Evolutionary conservation across 2,888 invertebrate genomes (phyloP).

Genomic region (Drosophila conformis): DNA sequence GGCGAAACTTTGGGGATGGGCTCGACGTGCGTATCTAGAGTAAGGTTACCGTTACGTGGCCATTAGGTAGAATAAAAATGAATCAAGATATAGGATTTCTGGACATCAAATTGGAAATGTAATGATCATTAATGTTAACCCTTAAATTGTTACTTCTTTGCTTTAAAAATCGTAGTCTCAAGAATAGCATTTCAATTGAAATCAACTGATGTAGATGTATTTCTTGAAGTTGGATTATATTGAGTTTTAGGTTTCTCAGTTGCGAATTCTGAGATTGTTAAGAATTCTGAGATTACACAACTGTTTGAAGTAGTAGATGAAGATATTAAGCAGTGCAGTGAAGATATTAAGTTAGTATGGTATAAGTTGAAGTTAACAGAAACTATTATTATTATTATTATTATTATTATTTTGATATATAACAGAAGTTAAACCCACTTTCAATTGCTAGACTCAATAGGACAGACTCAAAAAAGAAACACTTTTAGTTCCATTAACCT

Average conservation of each 20-base stretch:
- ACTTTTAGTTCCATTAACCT: background rate
- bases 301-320: background rate
- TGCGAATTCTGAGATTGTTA: background rate
- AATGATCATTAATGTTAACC: background rate
- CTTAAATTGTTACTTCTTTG: background rate
- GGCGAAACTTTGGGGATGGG: background rate
- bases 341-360: background rate
- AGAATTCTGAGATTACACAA: background rate
- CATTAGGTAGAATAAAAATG: background rate
- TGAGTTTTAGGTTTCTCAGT: background rate
- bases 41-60: conserved; percentile 1
- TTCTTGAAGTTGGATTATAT: background rate
- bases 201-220: background rate
- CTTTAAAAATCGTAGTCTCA: background rate
- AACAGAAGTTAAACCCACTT: too few relatives aligned
- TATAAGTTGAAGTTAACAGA: background rate
- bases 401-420: too few relatives aligned
- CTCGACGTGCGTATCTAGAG: background rate
- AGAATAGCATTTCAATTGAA: background rate
- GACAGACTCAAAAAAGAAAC: background rate
- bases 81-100: background rate
- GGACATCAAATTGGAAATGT: background rate
- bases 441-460: background rate
- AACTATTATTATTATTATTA: background rate
- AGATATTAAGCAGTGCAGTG: background rate